Percentiles rank a stretch among this genome's conserved stretches.
These are phyloP conservation scores for Ormyrus pomaceus DNA, from an alignment of 2,888 invertebrate species.

Conservation along the genomic window DNA sequence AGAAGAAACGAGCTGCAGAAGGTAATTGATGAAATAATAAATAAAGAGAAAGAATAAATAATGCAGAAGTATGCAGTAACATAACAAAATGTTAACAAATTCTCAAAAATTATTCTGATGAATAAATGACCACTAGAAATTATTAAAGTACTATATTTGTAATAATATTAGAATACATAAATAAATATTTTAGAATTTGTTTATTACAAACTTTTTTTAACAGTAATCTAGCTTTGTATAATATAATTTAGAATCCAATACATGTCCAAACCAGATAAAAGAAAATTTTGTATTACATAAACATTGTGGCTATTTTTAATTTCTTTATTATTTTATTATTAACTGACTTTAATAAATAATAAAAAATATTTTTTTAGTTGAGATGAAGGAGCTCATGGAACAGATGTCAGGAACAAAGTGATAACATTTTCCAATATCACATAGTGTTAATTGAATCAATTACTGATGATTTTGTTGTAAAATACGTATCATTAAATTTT, in stretches of 20 bases:
- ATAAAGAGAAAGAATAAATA: too few relatives aligned
- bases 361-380: constrained; percentile 75
- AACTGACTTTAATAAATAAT: constrained; percentile 29
- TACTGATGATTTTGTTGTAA: constrained; percentile 47
- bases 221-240: background rate
- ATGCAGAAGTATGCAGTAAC: too few relatives aligned
- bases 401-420: constrained; percentile 73
- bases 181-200: background rate
- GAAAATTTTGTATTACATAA: constrained; percentile 1
- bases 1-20: constrained; percentile 81
- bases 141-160: too few relatives aligned
- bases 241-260: background rate
- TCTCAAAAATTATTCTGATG: too few relatives aligned
- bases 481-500: constrained; percentile 43
- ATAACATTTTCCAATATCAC: constrained; percentile 63
- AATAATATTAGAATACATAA: background rate
- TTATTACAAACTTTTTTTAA: background rate
- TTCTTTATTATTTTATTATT: constrained; percentile 62
- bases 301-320: background rate
- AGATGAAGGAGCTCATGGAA: constrained; percentile 74
- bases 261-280: background rate
- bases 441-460: constrained; percentile 46
- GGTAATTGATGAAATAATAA: constrained; percentile 66
- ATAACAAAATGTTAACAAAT: too few relatives aligned
- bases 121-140: too few relatives aligned